Evolutionary conservation across 1,140 invertebrate species (phyloP).

Genomic region (Trachelipus rathkii): DNA sequence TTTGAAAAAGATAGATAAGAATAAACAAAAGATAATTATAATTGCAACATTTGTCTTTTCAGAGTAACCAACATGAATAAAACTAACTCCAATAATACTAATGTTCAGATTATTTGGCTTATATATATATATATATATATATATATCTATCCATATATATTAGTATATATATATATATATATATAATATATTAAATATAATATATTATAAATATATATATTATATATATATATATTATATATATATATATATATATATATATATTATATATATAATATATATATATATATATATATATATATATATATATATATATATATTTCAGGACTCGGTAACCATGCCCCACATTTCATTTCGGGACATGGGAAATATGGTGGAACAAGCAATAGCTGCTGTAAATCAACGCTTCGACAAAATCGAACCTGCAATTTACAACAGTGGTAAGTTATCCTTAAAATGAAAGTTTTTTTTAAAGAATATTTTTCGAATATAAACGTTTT

Average conservation of each 20-base stretch:
- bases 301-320: slow-evolving; percentile 13
- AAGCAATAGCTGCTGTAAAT: slow-evolving; percentile 47
- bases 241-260: slow-evolving; percentile 2
- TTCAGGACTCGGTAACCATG: slow-evolving; percentile 48
- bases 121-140: slow-evolving; percentile 7
- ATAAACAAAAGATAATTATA: too few relatives aligned
- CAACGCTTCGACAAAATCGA: slow-evolving; percentile 50
- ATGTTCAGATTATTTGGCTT: neutral
- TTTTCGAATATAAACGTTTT: too few relatives aligned
- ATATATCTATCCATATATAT: neutral
- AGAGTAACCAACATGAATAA: too few relatives aligned
- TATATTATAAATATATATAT: slow-evolving; percentile 4
- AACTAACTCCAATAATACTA: too few relatives aligned
- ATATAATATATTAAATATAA: neutral
- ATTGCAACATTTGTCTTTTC: too few relatives aligned
- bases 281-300: slow-evolving; percentile 15
- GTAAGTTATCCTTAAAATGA: slow-evolving; percentile 38
- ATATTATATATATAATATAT: slow-evolving; percentile 15
- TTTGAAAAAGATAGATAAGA: too few relatives aligned
- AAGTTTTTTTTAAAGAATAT: neutral
- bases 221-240: slow-evolving; percentile 14
- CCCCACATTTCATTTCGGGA: slow-evolving; percentile 49
- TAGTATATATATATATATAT: slow-evolving; percentile 1
- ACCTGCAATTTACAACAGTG: slow-evolving; percentile 49
- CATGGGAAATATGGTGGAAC: slow-evolving; percentile 47